Percentiles rank a stretch among this genome's conserved stretches.
These are phyloP conservation scores for Equus quagga DNA, from an alignment of 2,113 vertebrate species.

Conservation along the genomic window DNA sequence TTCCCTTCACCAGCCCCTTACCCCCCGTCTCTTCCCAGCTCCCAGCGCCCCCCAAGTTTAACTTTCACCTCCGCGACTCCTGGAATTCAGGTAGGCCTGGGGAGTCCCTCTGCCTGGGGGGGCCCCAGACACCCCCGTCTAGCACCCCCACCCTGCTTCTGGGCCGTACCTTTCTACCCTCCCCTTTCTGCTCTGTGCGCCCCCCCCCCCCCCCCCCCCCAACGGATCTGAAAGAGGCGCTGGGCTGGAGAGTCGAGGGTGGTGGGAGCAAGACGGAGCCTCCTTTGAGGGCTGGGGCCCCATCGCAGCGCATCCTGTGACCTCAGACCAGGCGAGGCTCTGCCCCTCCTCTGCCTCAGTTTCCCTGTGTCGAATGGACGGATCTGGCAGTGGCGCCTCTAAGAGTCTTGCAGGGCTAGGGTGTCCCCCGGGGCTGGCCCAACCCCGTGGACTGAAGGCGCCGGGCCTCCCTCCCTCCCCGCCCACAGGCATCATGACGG, in stretches of 20 bases:
- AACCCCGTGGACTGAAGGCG: not conserved
- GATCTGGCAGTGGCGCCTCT: not conserved
- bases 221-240: not conserved
- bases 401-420: not conserved
- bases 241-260: not conserved
- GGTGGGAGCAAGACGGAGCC: not conserved
- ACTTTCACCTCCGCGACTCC: conserved; percentile 89
- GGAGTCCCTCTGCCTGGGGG: not conserved
- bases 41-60: conserved; percentile 91
- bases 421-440: not conserved
- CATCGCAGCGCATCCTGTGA: not conserved
- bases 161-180: not conserved
- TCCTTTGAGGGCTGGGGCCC: not conserved
- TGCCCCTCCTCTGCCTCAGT: not conserved
- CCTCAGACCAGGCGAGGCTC: not conserved
- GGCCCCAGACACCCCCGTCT: no score
- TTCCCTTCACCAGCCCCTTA: not conserved
- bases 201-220: fast-evolving
- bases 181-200: not conserved
- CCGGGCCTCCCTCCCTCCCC: conserved; percentile 21
- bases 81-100: conserved; percentile 94
- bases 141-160: not conserved
- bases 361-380: not conserved
- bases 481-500: conserved; percentile 90
- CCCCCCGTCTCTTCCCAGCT: conserved; percentile 86